Base-by-base conservation (phyloP, 2,888 invertebrate species). In the Acleris sparsana region DNA sequence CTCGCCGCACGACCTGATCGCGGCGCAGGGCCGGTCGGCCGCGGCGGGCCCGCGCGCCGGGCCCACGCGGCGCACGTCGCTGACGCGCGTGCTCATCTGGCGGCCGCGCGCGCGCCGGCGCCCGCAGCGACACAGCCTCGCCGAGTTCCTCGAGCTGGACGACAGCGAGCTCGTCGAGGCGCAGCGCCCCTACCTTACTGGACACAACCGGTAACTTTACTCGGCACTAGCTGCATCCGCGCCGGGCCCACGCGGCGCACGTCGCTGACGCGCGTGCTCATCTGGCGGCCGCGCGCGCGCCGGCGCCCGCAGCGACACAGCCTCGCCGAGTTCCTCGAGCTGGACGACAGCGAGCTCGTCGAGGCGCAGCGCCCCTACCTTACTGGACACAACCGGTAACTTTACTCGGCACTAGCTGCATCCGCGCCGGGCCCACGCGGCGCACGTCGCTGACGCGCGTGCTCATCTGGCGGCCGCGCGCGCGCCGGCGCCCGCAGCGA, bases 311-410 rank as follows among this genome's bases (percentile, higher is more conserved):
- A 74, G 33, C 94, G 95, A 64, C 94, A 98, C 70, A 97, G 96
- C 79, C 93, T 99, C 29, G 95, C 96, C 0, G 98, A 99, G 89
- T 98, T 98, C 89, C 88, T 97, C 2, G 98, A 98, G 82, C 90
- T 96, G 22, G 97, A 98, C 70, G 97, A 97, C 76, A 96, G 96
- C 75, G 97, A 97, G 78, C 70, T 86, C 3, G 75, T 82, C 60
- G 97, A 97, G 76, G 96, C 96, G 65, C 97, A 97, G 83, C 89
- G 98, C 61, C 97, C 98, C 5, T 97, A 97, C 76, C 96, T 98
- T 70, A 97, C 97, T 1, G 97, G 97, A 60, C 97, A 97, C 80
- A 97, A 97, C 83, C 94, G 97, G 97, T 95, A 80, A 68, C 71
- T 62, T 53, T 16, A n/a, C 25, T 11, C n/a, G n/a, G 5, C 11